Evolutionary conservation across 1,140 invertebrate genomes (phyloP).

Genomic region (Antheraea mylitta): DNA sequence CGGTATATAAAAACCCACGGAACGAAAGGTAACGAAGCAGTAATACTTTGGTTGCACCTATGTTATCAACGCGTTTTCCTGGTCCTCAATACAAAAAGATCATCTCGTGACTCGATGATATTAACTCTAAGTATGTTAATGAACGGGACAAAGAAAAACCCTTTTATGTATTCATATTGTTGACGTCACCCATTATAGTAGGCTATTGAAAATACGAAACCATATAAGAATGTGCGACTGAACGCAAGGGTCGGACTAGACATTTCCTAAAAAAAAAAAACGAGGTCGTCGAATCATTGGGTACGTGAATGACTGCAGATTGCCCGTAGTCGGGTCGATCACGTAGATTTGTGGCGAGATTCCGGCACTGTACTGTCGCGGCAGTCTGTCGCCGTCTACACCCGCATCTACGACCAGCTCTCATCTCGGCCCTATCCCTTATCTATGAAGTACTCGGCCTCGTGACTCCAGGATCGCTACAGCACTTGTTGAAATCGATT

Average conservation of each 20-base stretch:
- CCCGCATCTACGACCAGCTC: constrained; percentile 23
- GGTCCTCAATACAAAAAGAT: constrained; percentile 10
- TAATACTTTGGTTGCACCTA: constrained; percentile 26
- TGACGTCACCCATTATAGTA: constrained; percentile 20
- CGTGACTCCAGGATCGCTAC: constrained; percentile 40
- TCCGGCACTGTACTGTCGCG: constrained; percentile 28
- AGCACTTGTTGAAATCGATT: constrained; percentile 27
- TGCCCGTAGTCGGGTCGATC: constrained; percentile 39
- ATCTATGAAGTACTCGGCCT: constrained; percentile 42
- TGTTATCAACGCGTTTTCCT: constrained; percentile 31
- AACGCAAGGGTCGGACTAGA: constrained; percentile 18
- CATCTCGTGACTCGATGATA: constrained; percentile 22
- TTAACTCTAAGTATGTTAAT: constrained; percentile 35
- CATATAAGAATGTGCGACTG: constrained; percentile 19
- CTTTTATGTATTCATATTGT: constrained; percentile 14
- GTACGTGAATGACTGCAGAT: constrained; percentile 31
- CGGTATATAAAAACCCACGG: constrained; percentile 39
- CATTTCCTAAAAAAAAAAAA: constrained; percentile 38
- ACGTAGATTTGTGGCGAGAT: constrained; percentile 31
- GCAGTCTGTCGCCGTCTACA: constrained; percentile 28
- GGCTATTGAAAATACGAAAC: constrained; percentile 18
- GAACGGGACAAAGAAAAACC: constrained; percentile 30
- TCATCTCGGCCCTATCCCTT: constrained; percentile 54
- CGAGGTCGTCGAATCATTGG: constrained; percentile 28
- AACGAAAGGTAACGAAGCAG: constrained; percentile 32